A percentile compares a stretch with the other conserved stretches of the same genome.
Conservation (phyloP, 2,888 invertebrate genomes). For the Heliconius sara region DNA sequence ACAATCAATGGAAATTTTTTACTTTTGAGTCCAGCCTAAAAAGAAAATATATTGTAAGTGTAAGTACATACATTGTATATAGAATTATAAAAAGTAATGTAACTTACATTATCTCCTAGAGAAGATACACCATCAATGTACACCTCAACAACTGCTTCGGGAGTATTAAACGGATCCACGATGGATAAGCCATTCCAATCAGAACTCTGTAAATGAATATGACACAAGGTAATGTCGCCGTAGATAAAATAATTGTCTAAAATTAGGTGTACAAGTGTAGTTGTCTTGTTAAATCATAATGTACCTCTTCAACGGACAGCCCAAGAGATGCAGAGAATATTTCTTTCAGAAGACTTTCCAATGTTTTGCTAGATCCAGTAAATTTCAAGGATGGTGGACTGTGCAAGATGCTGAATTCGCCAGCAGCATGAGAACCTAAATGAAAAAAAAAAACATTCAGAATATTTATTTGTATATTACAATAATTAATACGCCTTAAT, state of each 20-base stretch:
- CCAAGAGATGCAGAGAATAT: slow-evolving; percentile 89
- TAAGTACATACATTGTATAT: not conserved
- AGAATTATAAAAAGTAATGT: not conserved
- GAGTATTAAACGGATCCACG: slow-evolving; percentile 88
- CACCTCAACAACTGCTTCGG: slow-evolving; percentile 88
- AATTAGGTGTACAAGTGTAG: not conserved
- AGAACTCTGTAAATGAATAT: slow-evolving; percentile 73
- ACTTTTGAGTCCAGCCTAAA: slow-evolving; percentile 72
- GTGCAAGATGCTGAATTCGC: slow-evolving; percentile 88
- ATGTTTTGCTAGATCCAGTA: slow-evolving; percentile 85
- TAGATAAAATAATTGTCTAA: not conserved
- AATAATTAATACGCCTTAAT: slow-evolving; percentile 22
- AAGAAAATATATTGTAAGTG: not conserved
- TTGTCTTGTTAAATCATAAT: not conserved
- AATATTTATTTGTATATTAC: slow-evolving; percentile 12
- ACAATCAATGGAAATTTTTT: slow-evolving; percentile 84
- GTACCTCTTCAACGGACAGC: slow-evolving; percentile 88
- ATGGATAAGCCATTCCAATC: slow-evolving; percentile 89
- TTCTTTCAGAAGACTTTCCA: slow-evolving; percentile 87
- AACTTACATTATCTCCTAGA: slow-evolving; percentile 75
- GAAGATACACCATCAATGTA: slow-evolving; percentile 87
- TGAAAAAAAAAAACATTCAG: slow-evolving; percentile 45
- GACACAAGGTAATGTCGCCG: not conserved
- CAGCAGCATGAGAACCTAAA: slow-evolving; percentile 81
- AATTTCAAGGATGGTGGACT: slow-evolving; percentile 88